phyloP scores from a whole-genome alignment of 2,797 vertebrate species.

The Melanogrammus aeglefinus region DNA sequence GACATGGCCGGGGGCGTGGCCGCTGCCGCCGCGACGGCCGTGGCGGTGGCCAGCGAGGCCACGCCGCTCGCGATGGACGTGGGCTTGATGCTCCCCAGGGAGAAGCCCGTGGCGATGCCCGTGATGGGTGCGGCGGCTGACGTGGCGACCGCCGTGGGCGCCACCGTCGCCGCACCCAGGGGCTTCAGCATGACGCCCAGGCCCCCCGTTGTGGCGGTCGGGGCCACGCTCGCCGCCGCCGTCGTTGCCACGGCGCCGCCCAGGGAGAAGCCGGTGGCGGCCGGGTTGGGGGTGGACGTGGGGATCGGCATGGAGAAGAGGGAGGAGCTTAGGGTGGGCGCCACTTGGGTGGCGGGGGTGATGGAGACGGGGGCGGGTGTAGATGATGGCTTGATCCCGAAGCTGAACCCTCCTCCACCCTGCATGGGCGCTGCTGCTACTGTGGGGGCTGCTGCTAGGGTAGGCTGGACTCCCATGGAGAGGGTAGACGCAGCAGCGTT shows the following conservation, averaged over 20 bases:
- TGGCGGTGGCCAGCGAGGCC: conserved; percentile 27
- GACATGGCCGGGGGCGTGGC: conserved; percentile 81
- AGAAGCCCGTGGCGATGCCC: conserved; percentile 51
- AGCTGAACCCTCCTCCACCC: conserved; percentile 63
- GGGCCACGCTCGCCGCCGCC: conserved; percentile 31
- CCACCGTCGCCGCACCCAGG: conserved; percentile 50
- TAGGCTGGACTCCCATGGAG: conserved; percentile 54
- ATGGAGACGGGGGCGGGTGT: conserved; percentile 64
- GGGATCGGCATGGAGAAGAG: conserved; percentile 70
- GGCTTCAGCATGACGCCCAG: conserved; percentile 71
- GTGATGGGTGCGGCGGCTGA: conserved; percentile 46
- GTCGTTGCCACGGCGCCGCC: conserved; percentile 21
- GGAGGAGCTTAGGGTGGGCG: conserved; percentile 49
- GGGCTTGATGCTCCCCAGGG: conserved; percentile 69
- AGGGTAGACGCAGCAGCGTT: conserved; percentile 55
- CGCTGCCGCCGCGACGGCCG: conserved; percentile 15
- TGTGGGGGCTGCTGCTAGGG: conserved; percentile 32
- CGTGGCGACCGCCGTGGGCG: conserved; percentile 23
- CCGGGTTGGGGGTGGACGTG: conserved; percentile 50
- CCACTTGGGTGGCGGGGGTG: conserved; percentile 36
- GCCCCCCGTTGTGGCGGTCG: conserved; percentile 44
- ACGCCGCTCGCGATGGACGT: conserved; percentile 22
- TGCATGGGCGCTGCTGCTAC: conserved; percentile 39
- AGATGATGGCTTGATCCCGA: conserved; percentile 78
- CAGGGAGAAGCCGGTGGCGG: conserved; percentile 58